Evolutionary conservation across 2,797 vertebrate species (phyloP).

Genomic region (Peromyscus melanophrys): DNA sequence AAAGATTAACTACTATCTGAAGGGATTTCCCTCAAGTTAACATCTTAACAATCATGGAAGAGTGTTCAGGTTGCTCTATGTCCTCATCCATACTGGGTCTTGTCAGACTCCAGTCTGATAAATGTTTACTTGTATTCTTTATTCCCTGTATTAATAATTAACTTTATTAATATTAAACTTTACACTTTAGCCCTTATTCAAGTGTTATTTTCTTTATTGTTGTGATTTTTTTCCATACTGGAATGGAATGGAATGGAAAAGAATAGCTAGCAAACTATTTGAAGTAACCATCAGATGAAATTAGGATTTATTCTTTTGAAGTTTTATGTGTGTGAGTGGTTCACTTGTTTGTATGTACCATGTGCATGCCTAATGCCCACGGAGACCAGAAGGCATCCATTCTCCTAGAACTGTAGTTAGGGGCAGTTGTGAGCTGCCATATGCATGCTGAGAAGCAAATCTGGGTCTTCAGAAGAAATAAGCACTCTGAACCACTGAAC

Average conservation of each 20-base stretch:
- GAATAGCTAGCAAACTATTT: constrained; percentile 40
- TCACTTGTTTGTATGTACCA: neutral
- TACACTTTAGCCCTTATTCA: neutral
- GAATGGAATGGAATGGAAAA: too few relatives aligned
- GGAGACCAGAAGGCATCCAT: neutral
- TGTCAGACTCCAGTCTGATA: constrained; percentile 4
- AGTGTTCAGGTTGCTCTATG: neutral
- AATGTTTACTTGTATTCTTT: constrained; percentile 10
- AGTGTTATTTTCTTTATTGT: constrained; percentile 55
- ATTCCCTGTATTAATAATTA: constrained; percentile 42
- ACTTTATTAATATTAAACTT: constrained; percentile 17
- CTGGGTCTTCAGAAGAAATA: neutral
- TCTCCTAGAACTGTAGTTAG: neutral
- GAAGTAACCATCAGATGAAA: constrained; percentile 52
- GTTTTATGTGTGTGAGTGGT: neutral
- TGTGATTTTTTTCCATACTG: constrained; percentile 60
- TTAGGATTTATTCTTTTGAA: constrained; percentile 44
- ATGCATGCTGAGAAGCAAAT: neutral
- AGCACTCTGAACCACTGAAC: neutral
- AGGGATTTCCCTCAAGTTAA: constrained; percentile 30
- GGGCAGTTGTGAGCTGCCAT: neutral
- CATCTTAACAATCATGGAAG: neutral
- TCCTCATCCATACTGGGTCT: neutral
- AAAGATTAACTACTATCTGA: constrained; percentile 40
- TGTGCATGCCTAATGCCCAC: neutral